Evolutionary conservation across 1,140 invertebrate species (phyloP).

Genomic region (Apis florea): DNA sequence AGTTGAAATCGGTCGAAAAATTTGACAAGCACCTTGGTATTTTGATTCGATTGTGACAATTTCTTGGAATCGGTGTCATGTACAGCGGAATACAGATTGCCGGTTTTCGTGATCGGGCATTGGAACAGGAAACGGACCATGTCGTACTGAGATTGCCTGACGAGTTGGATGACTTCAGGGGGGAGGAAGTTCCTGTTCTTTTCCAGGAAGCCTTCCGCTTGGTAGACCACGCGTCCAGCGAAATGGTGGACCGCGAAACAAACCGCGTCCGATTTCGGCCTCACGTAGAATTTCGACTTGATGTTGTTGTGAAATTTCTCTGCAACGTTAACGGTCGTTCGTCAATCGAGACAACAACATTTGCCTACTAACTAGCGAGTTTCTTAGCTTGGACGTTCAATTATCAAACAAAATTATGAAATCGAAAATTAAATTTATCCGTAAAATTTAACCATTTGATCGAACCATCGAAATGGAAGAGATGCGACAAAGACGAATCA

Average conservation of each 20-base stretch:
- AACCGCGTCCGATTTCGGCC: conserved; percentile 88
- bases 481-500: not conserved
- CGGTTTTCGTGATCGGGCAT: conserved; percentile 91
- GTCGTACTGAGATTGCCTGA: conserved; percentile 86
- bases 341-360: too few species aligned
- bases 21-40: conserved; percentile 70
- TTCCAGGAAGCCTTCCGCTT: conserved; percentile 89
- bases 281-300: conserved; percentile 87
- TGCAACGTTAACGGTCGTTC: conserved; percentile 73
- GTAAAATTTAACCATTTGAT: too few species aligned
- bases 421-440: not conserved
- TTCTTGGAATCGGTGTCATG: conserved; percentile 80
- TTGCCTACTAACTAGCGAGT: too few species aligned
- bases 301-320: conserved; percentile 92
- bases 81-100: conserved; percentile 85
- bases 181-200: conserved; percentile 93
- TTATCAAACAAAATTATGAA: not conserved
- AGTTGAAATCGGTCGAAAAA: not conserved
- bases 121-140: conserved; percentile 90
- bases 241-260: conserved; percentile 89
- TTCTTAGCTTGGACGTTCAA: not conserved
- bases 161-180: conserved; percentile 88
- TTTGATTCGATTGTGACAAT: conserved; percentile 68
- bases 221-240: conserved; percentile 89
- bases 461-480: too few species aligned